Percentiles rank a stretch among this genome's conserved stretches.
These are phyloP conservation scores for Anadara kagoshimensis DNA, from an alignment of 1,140 invertebrate species.

Conservation along the genomic window DNA sequence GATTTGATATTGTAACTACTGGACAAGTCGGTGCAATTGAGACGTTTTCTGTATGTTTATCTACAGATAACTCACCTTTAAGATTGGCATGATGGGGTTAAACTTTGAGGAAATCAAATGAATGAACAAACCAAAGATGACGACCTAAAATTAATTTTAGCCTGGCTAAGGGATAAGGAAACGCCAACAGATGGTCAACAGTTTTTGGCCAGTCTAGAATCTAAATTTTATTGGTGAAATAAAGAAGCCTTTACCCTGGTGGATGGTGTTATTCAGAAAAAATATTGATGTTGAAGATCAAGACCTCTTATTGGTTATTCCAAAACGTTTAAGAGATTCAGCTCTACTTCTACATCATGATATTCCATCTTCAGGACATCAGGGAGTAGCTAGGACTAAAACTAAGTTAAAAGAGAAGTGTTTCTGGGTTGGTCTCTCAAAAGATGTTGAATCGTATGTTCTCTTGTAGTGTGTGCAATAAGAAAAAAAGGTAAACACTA, in stretches of 20 bases:
- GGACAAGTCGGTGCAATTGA: too few species aligned
- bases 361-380: constrained; percentile 16
- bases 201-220: constrained; percentile 16
- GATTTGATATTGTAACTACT: neutral
- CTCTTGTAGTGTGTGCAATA: constrained; percentile 24
- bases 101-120: neutral
- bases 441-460: constrained; percentile 25
- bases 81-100: neutral
- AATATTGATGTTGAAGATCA: neutral
- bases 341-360: constrained; percentile 22
- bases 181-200: constrained; percentile 7
- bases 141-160: constrained; percentile 4
- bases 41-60: too few species aligned
- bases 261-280: neutral
- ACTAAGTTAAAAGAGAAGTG: constrained; percentile 21
- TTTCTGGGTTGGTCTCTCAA: constrained; percentile 24
- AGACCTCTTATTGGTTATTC: constrained; percentile 1
- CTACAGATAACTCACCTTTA: too few species aligned
- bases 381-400: constrained; percentile 26
- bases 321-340: neutral
- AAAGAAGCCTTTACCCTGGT: neutral
- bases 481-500: constrained; percentile 18
- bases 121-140: constrained; percentile 16
- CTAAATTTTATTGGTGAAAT: constrained; percentile 11
- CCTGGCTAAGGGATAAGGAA: neutral